phyloP scores from a whole-genome alignment of 1,140 invertebrate species.

The Halyomorpha halys region DNA sequence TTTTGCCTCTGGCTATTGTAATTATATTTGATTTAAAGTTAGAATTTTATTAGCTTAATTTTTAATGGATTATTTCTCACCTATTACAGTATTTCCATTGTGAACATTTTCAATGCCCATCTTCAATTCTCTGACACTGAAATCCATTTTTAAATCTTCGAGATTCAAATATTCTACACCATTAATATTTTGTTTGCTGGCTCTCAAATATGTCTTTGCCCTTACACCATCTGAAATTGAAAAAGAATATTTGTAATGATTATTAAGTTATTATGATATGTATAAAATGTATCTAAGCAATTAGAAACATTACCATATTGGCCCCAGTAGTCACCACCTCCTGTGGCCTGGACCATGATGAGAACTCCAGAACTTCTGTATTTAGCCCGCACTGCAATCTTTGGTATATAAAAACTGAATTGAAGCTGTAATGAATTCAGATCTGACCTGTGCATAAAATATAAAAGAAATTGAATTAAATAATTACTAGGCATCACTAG shows the following conservation, averaged over 20 bases:
- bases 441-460: conserved; percentile 46
- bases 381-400: conserved; percentile 58
- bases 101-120: conserved; percentile 75
- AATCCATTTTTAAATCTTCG: conserved; percentile 67
- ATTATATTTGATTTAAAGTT: no score
- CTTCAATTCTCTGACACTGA: conserved; percentile 62
- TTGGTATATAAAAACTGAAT: conserved; percentile 61
- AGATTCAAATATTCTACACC: conserved; percentile 53
- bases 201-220: conserved; percentile 69
- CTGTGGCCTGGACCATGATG: conserved; percentile 64
- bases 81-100: conserved; percentile 62
- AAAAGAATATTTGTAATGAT: not conserved
- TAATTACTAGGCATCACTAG: no score
- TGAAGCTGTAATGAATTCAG: conserved; percentile 66
- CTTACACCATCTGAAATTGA: conserved; percentile 58
- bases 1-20: no score
- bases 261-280: not conserved
- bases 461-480: no score
- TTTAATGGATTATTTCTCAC: conserved; percentile 41
- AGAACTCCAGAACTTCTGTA: conserved; percentile 67
- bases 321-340: conserved; percentile 75
- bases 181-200: conserved; percentile 46
- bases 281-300: no score
- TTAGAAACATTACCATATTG: conserved; percentile 54
- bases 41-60: no score